Base-by-base conservation (phyloP, 2,888 invertebrate species). In the Bombylius discolor region DNA sequence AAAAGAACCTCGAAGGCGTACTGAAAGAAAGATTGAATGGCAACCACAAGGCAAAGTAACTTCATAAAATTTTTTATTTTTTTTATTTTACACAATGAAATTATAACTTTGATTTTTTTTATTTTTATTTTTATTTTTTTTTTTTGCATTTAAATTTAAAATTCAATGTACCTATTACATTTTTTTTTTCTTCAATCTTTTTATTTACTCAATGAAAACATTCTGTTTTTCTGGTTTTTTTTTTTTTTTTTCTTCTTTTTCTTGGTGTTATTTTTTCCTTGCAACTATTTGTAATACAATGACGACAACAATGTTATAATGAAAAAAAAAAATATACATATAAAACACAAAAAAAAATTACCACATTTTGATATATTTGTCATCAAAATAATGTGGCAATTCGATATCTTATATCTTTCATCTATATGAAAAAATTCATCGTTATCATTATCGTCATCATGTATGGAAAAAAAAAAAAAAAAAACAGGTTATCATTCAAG, bases 21-120 rank as follows among this genome's bases (percentile, higher is more conserved):
- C 77, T 65, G 75, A 75, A 65, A 69, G 77, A 65, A 71, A 80
- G 66, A 72, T 82, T 62, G 79, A 85, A 75, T 82, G 82, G 84
- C 78, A 81, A 72, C 63, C 73, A 63, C 68, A 79, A 77, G 70
- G 74, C 64, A 73, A 74, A 66, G 70, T 71, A 62, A 63, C 59
- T 59, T 42, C 60, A 61, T 59, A 57, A 62, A 62, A 63, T 14
- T 45, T 45, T 13, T 61, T 59, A 58, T 58, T 60, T 62, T 23
- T 60, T 61, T 61, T 61, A 64, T 62, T 63, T 61, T 23, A 39
- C 48, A 12, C 34, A 39, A 39, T 36, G 12, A 33, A 49, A 36
- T 39, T 11, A 39, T 14, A 23, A 23, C 7, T 36, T 48, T 34
- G n/a, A 34, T n/a, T 14, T 45, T 39, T 39, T 39, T 39, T 39